Evolutionary conservation across 2,113 vertebrate species (phyloP).

Genomic region (Oncorhynchus nerka): DNA sequence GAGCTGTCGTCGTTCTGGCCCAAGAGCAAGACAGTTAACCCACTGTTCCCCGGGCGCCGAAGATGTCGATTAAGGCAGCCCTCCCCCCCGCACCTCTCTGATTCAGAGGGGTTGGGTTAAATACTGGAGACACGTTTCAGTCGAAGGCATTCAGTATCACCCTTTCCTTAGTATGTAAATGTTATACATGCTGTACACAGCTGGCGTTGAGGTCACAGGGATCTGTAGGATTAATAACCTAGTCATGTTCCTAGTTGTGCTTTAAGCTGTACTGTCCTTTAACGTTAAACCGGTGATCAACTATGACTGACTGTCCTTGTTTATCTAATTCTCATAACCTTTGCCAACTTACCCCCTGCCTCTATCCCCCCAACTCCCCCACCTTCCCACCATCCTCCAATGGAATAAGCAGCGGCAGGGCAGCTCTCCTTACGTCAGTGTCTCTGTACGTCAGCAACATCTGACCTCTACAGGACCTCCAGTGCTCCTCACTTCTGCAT

Average conservation of each 20-base stretch:
- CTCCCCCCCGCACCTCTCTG: too few relatives aligned
- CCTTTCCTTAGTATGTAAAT: background rate
- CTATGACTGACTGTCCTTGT: conserved; percentile 50
- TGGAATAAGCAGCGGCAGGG: conserved; percentile 43
- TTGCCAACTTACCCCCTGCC: conserved; percentile 51
- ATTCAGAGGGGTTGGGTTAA: too few relatives aligned
- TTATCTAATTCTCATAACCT: conserved; percentile 66
- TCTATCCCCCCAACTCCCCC: background rate
- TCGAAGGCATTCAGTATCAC: too few relatives aligned
- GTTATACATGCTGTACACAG: background rate
- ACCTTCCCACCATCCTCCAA: conserved; percentile 49
- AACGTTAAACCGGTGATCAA: conserved; percentile 22
- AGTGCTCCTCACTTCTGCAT: conserved; percentile 53
- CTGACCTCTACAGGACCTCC: conserved; percentile 58
- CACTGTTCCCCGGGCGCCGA: too few relatives aligned
- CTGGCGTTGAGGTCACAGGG: background rate
- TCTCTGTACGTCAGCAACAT: conserved; percentile 69
- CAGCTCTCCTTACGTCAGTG: background rate
- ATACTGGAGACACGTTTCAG: too few relatives aligned
- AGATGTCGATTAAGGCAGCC: too few relatives aligned
- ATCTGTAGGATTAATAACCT: background rate
- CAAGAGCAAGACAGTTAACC: too few relatives aligned
- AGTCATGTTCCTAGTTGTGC: background rate
- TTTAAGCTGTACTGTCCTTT: background rate
- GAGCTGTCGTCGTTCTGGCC: too few relatives aligned